Conservation (phyloP, 2,888 invertebrate species). For the Caenorhabditis virilis region DNA sequence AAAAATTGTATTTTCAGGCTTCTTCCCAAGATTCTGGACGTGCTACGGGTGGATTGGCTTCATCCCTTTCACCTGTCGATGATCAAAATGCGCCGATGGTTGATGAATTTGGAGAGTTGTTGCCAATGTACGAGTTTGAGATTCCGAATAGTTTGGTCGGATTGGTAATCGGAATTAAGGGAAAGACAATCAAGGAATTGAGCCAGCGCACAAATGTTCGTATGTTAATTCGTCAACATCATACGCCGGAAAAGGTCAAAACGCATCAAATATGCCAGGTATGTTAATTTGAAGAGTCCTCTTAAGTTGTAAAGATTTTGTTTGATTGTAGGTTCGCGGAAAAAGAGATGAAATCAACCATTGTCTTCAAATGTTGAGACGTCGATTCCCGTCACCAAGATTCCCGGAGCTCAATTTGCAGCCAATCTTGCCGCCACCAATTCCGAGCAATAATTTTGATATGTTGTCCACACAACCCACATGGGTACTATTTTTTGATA, state of each 20-base stretch:
- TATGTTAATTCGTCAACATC: slow-evolving; percentile 66
- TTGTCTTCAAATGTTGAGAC: slow-evolving; percentile 63
- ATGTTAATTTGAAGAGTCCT: slow-evolving; percentile 32
- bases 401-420: slow-evolving; percentile 68
- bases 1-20: slow-evolving; percentile 41
- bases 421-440: slow-evolving; percentile 66
- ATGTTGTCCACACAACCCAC: slow-evolving; percentile 53
- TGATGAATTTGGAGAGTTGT: slow-evolving; percentile 21
- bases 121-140: slow-evolving; percentile 69
- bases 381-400: slow-evolving; percentile 65
- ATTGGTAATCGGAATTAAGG: slow-evolving; percentile 67
- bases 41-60: slow-evolving; percentile 62
- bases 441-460: slow-evolving; percentile 47
- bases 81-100: slow-evolving; percentile 12
- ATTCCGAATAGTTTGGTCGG: slow-evolving; percentile 68
- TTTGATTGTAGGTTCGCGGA: slow-evolving; percentile 53
- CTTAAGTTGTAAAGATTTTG: slow-evolving; percentile 3
- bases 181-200: slow-evolving; percentile 67
- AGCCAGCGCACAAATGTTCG: slow-evolving; percentile 63
- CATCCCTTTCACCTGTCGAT: slow-evolving; percentile 51
- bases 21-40: slow-evolving; percentile 66
- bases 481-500: slow-evolving; percentile 35
- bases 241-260: slow-evolving; percentile 58
- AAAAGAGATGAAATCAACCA: slow-evolving; percentile 67
- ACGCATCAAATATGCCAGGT: slow-evolving; percentile 68